Evolutionary conservation across 1,140 invertebrate species (phyloP).

Genomic region (Drosophila biarmipes): DNA sequence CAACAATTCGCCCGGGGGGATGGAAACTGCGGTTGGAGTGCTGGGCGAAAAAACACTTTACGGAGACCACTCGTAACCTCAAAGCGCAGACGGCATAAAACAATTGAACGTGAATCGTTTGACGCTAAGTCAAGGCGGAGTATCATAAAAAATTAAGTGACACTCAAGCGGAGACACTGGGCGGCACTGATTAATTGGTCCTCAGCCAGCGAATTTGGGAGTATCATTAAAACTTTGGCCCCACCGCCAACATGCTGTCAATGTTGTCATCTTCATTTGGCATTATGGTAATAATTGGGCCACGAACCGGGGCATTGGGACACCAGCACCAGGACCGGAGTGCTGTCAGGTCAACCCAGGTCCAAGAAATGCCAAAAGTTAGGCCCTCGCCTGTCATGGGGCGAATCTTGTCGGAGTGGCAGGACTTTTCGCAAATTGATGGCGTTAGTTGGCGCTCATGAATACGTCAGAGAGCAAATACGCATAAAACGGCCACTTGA

Average conservation of each 20-base stretch:
- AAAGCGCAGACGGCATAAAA: constrained; percentile 74
- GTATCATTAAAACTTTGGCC: constrained; percentile 74
- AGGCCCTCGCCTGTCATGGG: constrained; percentile 36
- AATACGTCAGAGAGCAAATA: constrained; percentile 74
- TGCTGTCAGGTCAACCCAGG: constrained; percentile 28
- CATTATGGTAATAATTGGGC: constrained; percentile 80
- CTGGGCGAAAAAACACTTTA: constrained; percentile 27
- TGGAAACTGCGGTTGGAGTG: constrained; percentile 1
- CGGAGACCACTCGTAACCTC: constrained; percentile 59
- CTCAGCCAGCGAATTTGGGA: constrained; percentile 54
- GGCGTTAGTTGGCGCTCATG: constrained; percentile 67
- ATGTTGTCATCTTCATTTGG: constrained; percentile 78
- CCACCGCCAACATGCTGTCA: constrained; percentile 42
- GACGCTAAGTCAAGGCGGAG: constrained; percentile 46
- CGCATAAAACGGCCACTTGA: constrained; percentile 71
- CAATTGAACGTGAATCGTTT: constrained; percentile 71
- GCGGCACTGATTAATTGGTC: constrained; percentile 76
- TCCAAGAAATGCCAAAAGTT: constrained; percentile 45
- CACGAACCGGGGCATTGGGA: constrained; percentile 22
- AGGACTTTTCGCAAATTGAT: constrained; percentile 59
- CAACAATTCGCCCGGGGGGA: constrained; percentile 51
- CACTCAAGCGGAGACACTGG: constrained; percentile 53
- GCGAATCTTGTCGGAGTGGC: constrained; percentile 1
- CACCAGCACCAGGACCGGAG: constrained; percentile 46
- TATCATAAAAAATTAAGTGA: constrained; percentile 73